Evolutionary conservation across 2,888 invertebrate species (phyloP).

Genomic region (Microplitis deprimator): DNA sequence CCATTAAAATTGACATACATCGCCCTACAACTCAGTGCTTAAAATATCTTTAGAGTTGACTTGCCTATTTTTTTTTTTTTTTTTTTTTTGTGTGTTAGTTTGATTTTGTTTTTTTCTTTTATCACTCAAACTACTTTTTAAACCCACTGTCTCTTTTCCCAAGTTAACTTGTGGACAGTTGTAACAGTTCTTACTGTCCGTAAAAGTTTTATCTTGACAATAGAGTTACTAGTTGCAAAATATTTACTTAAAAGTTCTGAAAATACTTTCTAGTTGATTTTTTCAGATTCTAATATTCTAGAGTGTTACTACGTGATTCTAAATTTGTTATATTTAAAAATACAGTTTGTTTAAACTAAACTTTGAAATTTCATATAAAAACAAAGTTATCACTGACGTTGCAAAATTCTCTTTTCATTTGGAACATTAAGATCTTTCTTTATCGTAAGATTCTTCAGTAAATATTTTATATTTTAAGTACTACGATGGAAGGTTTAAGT

Average conservation of each 20-base stretch:
- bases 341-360: neutral
- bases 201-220: neutral
- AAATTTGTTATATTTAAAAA: neutral
- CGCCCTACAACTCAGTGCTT: slow-evolving; percentile 43
- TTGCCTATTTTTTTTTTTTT: neutral
- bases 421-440: slow-evolving; percentile 37
- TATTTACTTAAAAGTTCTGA: neutral
- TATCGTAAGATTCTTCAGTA: slow-evolving; percentile 48
- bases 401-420: slow-evolving; percentile 2
- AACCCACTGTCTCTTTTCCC: slow-evolving; percentile 58
- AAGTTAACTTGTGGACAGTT: slow-evolving; percentile 18
- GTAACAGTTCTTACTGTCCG: neutral
- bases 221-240: slow-evolving; percentile 8
- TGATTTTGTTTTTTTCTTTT: slow-evolving; percentile 1
- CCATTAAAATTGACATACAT: neutral
- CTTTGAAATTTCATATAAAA: neutral
- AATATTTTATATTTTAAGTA: slow-evolving; percentile 57
- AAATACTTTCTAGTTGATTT: neutral
- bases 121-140: slow-evolving; percentile 59
- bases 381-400: slow-evolving; percentile 19
- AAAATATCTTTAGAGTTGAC: slow-evolving; percentile 47
- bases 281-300: neutral
- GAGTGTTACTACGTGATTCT: no score
- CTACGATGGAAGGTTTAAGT: slow-evolving; percentile 48
- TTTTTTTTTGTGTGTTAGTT: neutral